These are phyloP conservation scores for Ormyrus rosae DNA, from an alignment of 2,888 invertebrate genomes.

Conservation along the genomic window DNA sequence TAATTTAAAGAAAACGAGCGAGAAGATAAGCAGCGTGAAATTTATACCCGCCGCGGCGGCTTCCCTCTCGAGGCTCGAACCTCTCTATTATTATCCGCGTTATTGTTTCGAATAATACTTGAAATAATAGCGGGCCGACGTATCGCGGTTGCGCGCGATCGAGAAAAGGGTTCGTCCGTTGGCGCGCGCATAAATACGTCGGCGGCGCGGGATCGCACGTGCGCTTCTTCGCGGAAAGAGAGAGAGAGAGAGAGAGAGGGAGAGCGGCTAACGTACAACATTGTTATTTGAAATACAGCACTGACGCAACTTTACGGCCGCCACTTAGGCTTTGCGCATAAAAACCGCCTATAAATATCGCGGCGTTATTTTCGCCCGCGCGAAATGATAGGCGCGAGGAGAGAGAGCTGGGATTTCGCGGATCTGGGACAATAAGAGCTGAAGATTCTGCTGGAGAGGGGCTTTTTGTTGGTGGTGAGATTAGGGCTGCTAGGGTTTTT, in stretches of 20 bases:
- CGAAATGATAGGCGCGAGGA: constrained; percentile 57
- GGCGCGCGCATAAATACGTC: constrained; percentile 57
- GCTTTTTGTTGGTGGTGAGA: too few relatives aligned
- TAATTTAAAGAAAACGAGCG: too few relatives aligned
- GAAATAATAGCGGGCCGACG: neutral
- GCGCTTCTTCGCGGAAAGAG: constrained; percentile 43
- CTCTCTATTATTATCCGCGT: constrained; percentile 18
- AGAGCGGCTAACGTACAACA: constrained; percentile 53
- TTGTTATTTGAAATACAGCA: constrained; percentile 61
- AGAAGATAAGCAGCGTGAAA: too few relatives aligned
- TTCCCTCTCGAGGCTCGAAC: too few relatives aligned
- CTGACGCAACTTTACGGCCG: constrained; percentile 64
- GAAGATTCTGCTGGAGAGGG: too few relatives aligned
- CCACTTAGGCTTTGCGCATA: constrained; percentile 65
- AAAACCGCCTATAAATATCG: constrained; percentile 67
- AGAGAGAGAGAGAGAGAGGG: neutral
- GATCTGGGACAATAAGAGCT: too few relatives aligned
- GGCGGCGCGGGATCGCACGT: constrained; percentile 54
- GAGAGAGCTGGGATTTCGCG: too few relatives aligned
- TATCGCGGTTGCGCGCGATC: neutral
- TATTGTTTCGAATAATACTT: constrained; percentile 27
- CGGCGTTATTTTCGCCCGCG: constrained; percentile 63
- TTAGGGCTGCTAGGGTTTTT: too few relatives aligned
- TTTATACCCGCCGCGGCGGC: too few relatives aligned
- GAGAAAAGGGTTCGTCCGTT: constrained; percentile 56